These are phyloP conservation scores for Polydrusus pterygomalis DNA, from an alignment of 2,888 invertebrate genomes.

Conservation along the genomic window DNA sequence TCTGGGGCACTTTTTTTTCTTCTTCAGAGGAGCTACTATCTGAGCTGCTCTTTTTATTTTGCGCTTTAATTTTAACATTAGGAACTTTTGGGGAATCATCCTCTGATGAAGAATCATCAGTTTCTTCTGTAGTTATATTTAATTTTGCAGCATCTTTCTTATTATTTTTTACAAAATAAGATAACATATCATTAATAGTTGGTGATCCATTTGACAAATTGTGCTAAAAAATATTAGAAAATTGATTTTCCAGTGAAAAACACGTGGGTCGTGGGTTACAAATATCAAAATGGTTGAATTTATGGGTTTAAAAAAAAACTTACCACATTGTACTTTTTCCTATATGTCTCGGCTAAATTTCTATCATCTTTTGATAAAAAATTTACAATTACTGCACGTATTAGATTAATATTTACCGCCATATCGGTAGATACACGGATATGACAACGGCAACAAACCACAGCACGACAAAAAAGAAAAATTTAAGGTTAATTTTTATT, in stretches of 20 bases:
- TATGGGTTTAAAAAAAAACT: constrained; percentile 70
- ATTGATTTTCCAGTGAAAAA: constrained; percentile 13
- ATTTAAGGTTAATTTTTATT: background rate
- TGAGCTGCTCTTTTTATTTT: constrained; percentile 56
- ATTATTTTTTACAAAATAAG: constrained; percentile 38
- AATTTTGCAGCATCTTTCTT: constrained; percentile 43
- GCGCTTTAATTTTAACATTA: constrained; percentile 26
- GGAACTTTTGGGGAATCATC: constrained; percentile 35
- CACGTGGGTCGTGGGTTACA: background rate
- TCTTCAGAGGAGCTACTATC: constrained; percentile 62
- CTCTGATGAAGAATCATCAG: constrained; percentile 37
- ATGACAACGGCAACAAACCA: constrained; percentile 1
- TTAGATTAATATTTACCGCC: constrained; percentile 64
- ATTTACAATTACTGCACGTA: constrained; percentile 78
- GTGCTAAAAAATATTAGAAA: constrained; percentile 33
- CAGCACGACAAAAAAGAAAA: background rate
- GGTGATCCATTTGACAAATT: constrained; percentile 42
- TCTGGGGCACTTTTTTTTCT: constrained; percentile 63
- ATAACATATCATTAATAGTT: constrained; percentile 38
- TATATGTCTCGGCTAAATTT: constrained; percentile 80
- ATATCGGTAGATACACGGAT: constrained; percentile 21
- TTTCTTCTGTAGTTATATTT: background rate
- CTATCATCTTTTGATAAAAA: constrained; percentile 79
- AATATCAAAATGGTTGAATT: background rate
- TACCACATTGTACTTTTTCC: constrained; percentile 85